These are phyloP conservation scores for Zygogramma bicolorata DNA, from an alignment of 2,888 invertebrate species.

Conservation along the genomic window DNA sequence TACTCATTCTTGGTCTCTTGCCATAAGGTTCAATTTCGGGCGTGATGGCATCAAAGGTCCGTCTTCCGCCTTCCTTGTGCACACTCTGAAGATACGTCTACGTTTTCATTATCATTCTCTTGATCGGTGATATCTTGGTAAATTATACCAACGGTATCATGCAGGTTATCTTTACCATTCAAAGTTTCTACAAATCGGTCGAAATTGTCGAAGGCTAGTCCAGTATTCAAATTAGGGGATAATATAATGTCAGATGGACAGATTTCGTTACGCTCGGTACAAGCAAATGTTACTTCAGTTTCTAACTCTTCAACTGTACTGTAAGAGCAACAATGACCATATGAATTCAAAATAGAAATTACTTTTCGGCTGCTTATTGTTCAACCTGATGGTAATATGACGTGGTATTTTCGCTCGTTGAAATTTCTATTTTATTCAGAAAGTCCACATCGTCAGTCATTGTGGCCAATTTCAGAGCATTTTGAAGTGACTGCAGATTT, in stretches of 20 bases:
- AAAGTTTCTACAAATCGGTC: constrained; percentile 41
- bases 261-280: constrained; percentile 13
- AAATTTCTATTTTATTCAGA: no score
- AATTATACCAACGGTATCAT: constrained; percentile 43
- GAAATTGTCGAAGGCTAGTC: constrained; percentile 44
- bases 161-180: constrained; percentile 39
- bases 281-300: constrained; percentile 38
- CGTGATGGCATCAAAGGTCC: not conserved
- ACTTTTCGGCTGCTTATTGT: constrained; percentile 37
- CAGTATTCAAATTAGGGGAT: constrained; percentile 15
- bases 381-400: no score
- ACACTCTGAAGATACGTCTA: not conserved
- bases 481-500: no score
- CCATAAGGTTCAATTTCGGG: no score
- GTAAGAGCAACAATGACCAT: constrained; percentile 40
- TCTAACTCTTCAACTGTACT: constrained; percentile 35
- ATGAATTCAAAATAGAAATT: constrained; percentile 32
- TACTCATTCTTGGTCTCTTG: not conserved
- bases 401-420: no score
- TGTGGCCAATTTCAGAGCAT: no score
- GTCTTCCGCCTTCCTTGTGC: constrained; percentile 19
- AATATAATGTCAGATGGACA: constrained; percentile 34
- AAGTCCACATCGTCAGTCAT: no score
- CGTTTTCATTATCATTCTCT: constrained; percentile 36
- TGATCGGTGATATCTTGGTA: constrained; percentile 31